Conservation (phyloP, 1,140 invertebrate species). For the Neocloeon triangulifer region DNA sequence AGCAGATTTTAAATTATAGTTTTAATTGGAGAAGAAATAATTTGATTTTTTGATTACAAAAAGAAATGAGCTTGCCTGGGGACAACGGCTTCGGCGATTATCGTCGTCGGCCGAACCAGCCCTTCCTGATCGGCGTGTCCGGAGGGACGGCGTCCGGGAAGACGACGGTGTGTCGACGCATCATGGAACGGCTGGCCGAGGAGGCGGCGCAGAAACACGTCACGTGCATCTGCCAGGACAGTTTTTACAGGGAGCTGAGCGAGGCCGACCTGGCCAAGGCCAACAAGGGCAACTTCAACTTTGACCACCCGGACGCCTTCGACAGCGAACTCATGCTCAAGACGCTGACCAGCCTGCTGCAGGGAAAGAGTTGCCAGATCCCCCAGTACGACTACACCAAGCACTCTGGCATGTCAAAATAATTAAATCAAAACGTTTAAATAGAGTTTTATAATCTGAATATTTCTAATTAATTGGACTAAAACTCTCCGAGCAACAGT, state of each 20-base stretch:
- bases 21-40: too few relatives aligned
- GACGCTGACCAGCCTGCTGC: slow-evolving; percentile 56
- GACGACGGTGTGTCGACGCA: slow-evolving; percentile 88
- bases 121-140: slow-evolving; percentile 92
- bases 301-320: slow-evolving; percentile 91
- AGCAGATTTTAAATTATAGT: too few relatives aligned
- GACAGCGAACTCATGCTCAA: slow-evolving; percentile 63
- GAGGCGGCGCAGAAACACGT: slow-evolving; percentile 76
- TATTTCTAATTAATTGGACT: too few relatives aligned
- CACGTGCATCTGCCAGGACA: slow-evolving; percentile 85
- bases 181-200: slow-evolving; percentile 84
- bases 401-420: slow-evolving; percentile 54
- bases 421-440: too few relatives aligned
- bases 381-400: slow-evolving; percentile 77
- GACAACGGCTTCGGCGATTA: too few relatives aligned
- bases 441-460: too few relatives aligned
- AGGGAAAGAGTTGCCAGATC: slow-evolving; percentile 64
- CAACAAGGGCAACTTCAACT: slow-evolving; percentile 84
- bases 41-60: too few relatives aligned
- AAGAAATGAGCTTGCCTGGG: too few relatives aligned
- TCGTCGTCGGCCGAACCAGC: too few relatives aligned
- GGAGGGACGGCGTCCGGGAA: slow-evolving; percentile 97
- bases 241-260: slow-evolving; percentile 78
- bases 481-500: too few relatives aligned
- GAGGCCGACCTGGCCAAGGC: slow-evolving; percentile 60